phyloP scores from a whole-genome alignment of 2,888 invertebrate species.

The Theretra japonica region DNA sequence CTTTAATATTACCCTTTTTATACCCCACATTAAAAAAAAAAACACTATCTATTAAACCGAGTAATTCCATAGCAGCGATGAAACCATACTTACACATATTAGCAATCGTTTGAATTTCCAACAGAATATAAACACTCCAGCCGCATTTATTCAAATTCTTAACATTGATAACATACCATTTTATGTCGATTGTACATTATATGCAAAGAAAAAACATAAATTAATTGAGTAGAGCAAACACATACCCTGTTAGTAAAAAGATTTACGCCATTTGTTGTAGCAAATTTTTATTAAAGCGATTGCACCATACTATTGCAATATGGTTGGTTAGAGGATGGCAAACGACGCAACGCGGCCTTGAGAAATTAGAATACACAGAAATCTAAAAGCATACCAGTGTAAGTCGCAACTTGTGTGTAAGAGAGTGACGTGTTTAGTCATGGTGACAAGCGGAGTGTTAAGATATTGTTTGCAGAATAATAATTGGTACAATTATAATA shows the following conservation, averaged over 20 bases:
- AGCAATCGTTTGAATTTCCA: not conserved
- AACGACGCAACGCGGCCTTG: not conserved
- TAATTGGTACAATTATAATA: not conserved
- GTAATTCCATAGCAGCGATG: not conserved
- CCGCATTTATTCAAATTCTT: not conserved
- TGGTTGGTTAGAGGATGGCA: not conserved
- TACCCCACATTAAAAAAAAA: no score
- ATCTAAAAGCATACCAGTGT: slow-evolving; percentile 14
- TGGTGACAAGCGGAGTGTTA: not conserved
- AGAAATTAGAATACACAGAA: not conserved
- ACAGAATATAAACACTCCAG: not conserved
- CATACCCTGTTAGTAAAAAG: slow-evolving; percentile 6
- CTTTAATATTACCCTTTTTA: no score
- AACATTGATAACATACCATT: not conserved
- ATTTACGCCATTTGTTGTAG: not conserved
- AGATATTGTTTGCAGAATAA: not conserved
- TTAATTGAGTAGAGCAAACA: not conserved
- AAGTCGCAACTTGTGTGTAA: not conserved
- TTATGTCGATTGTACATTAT: slow-evolving; percentile 15
- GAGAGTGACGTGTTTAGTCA: not conserved
- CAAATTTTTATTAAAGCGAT: not conserved
- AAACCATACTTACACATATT: not conserved
- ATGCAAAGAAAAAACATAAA: not conserved
- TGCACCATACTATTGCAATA: not conserved
- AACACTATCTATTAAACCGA: not conserved